Conservation (phyloP, 2,113 vertebrate genomes). For the Cranoglanis bouderius region DNA sequence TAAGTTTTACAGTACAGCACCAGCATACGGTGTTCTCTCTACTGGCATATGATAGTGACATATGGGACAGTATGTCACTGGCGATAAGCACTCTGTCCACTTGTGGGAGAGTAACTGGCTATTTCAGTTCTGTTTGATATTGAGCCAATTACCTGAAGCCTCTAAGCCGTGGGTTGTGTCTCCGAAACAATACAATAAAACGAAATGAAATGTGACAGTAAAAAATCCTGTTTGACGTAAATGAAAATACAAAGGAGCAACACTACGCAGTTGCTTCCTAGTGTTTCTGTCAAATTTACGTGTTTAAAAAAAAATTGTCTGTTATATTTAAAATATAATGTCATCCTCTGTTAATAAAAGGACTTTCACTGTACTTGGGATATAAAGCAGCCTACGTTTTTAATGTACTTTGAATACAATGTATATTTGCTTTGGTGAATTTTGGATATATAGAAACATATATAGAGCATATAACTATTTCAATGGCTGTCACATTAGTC, state of each 20-base stretch:
- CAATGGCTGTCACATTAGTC: not conserved
- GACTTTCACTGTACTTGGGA: not conserved
- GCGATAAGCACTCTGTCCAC: slow-evolving; percentile 47
- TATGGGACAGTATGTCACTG: slow-evolving; percentile 51
- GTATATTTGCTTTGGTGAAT: not conserved
- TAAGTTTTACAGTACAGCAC: slow-evolving; percentile 17
- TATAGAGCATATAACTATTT: not conserved
- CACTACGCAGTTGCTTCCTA: not conserved
- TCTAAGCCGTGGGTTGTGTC: slow-evolving; percentile 9
- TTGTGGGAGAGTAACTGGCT: slow-evolving; percentile 38
- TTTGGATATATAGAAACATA: not conserved
- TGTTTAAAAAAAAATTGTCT: not conserved
- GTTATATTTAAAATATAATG: not conserved
- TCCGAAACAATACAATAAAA: not conserved
- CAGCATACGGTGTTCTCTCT: slow-evolving; percentile 20
- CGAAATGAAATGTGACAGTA: not conserved
- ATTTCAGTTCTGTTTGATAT: slow-evolving; percentile 43
- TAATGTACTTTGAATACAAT: not conserved
- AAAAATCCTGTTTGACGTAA: not conserved
- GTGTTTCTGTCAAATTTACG: not conserved
- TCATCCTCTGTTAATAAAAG: not conserved
- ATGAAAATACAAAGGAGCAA: not conserved
- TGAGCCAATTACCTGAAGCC: slow-evolving; percentile 46
- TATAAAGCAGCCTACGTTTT: not conserved
- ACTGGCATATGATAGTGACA: slow-evolving; percentile 49